Base-by-base conservation (phyloP, 2,797 vertebrate genomes). In the Anisognathus igniventris region DNA sequence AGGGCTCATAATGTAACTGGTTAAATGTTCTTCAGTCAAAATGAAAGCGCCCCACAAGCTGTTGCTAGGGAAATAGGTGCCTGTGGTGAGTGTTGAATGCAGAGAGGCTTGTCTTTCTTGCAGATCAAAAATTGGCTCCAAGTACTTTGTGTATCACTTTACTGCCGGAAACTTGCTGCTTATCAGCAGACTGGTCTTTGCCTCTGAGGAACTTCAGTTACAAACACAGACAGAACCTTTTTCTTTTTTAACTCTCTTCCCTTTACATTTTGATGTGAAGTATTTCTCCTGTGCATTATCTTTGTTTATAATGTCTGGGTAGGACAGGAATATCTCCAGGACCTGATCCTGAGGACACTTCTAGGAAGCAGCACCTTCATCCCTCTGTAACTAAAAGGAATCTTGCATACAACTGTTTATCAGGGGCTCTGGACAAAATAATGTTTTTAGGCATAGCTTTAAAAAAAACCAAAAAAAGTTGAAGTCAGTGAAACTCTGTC, bases 51-150 rank as follows among this genome's bases (percentile, higher is more conserved):
- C 78, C 81, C 88, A 68, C 72, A 28, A 72, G 70, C 75, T 86
- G 93, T 97, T 96, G 92, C 92, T 81, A 77, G 47, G 92, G 93
- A 80, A 93, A 91, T 92, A 35, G 93, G 91, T 1, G 35, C 91
- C 92, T 94, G 94, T 90, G 94, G 96, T 96, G 95, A 88, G 89
- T 28, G 76, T 7, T 95, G 93, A 96, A 72, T 68, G 56, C 76
- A 58, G 84, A 81, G 90, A 83, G 73, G 19, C 88, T 94, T 78
- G 71, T 88, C 78, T 77, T 60, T 62, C 54, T 73, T 90, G 68
- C 72, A 53, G 91, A 92, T 94, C 87, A 93, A 40, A 94, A 96
- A 77, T 40, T 48, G 71, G 56, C 84, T 87, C 65, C 18, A 44
- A 92, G 87, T 65, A 37, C 88, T 88, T 30, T 45, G 81, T 10